Percentiles rank a stretch among this genome's conserved stretches.
phyloP scores from a whole-genome alignment of 2,113 vertebrate genomes.

The Gallinago paraguaiae region DNA sequence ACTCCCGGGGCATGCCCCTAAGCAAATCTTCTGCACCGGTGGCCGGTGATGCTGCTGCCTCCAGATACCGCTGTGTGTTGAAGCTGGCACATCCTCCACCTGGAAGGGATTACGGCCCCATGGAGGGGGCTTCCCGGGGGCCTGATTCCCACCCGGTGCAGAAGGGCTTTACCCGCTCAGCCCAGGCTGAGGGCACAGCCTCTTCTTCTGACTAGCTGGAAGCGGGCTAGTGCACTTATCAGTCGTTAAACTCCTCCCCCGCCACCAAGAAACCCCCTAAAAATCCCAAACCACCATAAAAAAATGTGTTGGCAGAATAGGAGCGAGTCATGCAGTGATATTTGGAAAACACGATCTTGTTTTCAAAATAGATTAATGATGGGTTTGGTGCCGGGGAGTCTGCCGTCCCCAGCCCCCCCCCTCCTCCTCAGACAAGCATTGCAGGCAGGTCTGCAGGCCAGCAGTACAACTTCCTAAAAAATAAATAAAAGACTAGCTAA shows the following conservation, averaged over 20 bases:
- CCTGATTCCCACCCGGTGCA: fast-evolving
- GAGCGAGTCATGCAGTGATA: constrained; percentile 31
- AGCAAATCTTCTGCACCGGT: neutral
- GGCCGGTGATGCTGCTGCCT: fast-evolving
- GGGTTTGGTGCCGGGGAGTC: constrained; percentile 34
- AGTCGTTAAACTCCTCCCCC: constrained; percentile 8
- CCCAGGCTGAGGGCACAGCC: neutral
- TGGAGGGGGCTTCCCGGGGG: fast-evolving
- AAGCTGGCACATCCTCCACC: neutral
- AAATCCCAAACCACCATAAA: constrained; percentile 63
- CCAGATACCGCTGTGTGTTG: neutral
- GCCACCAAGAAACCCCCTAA: constrained; percentile 56
- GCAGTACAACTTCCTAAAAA: constrained; percentile 39
- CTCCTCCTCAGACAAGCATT: neutral
- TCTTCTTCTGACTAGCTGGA: neutral
- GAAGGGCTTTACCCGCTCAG: neutral
- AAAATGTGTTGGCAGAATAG: constrained; percentile 36
- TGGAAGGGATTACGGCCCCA: neutral
- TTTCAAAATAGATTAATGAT: constrained; percentile 48
- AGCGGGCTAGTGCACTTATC: neutral
- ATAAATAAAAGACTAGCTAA: constrained; percentile 49
- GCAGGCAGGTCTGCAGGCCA: constrained; percentile 39
- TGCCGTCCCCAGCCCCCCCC: neutral
- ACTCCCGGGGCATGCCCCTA: fast-evolving
- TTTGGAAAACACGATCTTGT: constrained; percentile 66